A percentile compares a stretch with the other conserved stretches of the same genome.
Conservation (phyloP, 2,797 vertebrate genomes). For the Graptemys geographica region DNA sequence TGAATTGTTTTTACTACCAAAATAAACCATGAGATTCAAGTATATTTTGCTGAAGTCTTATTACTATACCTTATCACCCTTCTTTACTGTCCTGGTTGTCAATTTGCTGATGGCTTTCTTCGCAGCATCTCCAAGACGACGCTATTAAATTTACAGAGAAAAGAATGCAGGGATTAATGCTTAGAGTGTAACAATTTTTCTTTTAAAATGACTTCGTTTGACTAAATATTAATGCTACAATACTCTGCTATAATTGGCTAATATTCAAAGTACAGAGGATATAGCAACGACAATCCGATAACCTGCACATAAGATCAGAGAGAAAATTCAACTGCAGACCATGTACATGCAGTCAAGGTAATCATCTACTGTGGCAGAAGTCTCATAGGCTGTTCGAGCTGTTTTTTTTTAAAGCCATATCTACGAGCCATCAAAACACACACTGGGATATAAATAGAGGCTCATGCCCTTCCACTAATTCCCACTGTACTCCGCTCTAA, state of each 20-base stretch:
- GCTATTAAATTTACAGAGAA: slow-evolving; percentile 83
- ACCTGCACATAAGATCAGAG: background rate
- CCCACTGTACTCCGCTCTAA: background rate
- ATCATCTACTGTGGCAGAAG: background rate
- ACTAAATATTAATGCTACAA: slow-evolving; percentile 14
- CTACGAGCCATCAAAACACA: background rate
- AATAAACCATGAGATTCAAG: background rate
- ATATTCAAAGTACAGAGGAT: background rate
- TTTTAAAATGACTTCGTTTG: slow-evolving; percentile 51
- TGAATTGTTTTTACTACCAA: background rate
- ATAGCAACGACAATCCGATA: slow-evolving; percentile 12
- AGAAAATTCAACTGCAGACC: background rate
- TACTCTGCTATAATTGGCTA: slow-evolving; percentile 15
- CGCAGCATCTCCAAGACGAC: slow-evolving; percentile 95
- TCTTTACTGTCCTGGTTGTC: slow-evolving; percentile 95
- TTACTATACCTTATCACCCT: slow-evolving; percentile 94
- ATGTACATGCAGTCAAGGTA: background rate
- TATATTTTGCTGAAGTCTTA: background rate
- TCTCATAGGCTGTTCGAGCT: background rate
- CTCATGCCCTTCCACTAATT: background rate
- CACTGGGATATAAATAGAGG: background rate
- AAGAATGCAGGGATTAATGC: slow-evolving; percentile 64
- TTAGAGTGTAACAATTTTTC: slow-evolving; percentile 45
- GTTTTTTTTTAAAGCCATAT: no score
- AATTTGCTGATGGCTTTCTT: slow-evolving; percentile 97